phyloP scores from a whole-genome alignment of 2,888 invertebrate species.

The Sarcophaga caerulescens region DNA sequence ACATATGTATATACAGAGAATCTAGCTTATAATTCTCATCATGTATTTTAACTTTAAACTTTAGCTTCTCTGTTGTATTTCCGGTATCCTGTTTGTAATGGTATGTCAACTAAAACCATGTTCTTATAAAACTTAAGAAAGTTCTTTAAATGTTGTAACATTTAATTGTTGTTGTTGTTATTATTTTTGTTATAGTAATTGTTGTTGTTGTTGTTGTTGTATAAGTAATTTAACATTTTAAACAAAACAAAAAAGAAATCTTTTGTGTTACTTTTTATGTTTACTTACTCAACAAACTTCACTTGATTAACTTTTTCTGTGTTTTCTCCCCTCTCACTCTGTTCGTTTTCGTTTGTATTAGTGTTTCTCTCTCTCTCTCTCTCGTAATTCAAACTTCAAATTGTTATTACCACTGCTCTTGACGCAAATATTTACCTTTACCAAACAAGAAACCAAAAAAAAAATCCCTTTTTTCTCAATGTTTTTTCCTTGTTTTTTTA shows the following conservation, averaged over 20 bases:
- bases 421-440: no score
- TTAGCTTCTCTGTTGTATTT: constrained; percentile 6
- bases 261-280: background rate
- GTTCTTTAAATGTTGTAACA: background rate
- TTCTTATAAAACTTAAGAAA: no score
- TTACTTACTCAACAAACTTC: background rate
- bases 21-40: constrained; percentile 4
- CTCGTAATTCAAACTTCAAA: no score
- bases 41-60: constrained; percentile 15
- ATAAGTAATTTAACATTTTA: constrained; percentile 3
- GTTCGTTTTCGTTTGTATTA: background rate
- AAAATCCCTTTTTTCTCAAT: background rate
- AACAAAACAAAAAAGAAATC: background rate
- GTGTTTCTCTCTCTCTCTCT: no score
- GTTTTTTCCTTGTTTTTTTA: constrained; percentile 3
- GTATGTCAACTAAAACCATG: constrained; percentile 50
- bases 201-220: constrained; percentile 31
- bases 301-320: background rate
- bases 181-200: background rate
- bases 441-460: no score
- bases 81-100: constrained; percentile 7
- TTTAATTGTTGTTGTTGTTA: constrained; percentile 10
- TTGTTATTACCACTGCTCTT: no score
- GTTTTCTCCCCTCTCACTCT: background rate
- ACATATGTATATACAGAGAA: background rate